Percentiles rank a stretch among this genome's conserved stretches.
Evolutionary conservation across 2,113 vertebrate species (phyloP).

Genomic region (Aptenodytes patagonicus): DNA sequence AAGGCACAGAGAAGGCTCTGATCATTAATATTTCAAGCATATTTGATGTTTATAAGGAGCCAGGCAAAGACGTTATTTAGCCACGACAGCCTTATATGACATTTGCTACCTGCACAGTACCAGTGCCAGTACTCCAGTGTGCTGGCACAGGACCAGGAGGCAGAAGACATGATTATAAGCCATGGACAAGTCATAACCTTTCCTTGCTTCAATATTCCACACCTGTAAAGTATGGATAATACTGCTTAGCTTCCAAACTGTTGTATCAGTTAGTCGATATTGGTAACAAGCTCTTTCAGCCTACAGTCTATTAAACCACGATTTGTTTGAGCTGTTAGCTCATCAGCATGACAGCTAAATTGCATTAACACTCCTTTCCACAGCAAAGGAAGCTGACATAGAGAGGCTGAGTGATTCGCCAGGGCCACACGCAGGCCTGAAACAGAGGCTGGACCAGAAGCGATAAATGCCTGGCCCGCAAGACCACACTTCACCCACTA

Average conservation of each 20-base stretch:
- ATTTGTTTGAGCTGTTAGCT: neutral
- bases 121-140: neutral
- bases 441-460: neutral
- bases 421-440: neutral
- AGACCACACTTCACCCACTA: neutral
- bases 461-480: fast-evolving
- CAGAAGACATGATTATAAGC: neutral
- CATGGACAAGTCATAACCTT: neutral
- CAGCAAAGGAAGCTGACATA: neutral
- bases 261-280: neutral
- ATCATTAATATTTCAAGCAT: neutral
- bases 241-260: neutral
- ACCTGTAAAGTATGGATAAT: neutral
- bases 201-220: neutral
- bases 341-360: neutral
- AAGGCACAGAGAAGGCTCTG: neutral
- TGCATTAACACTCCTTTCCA: neutral
- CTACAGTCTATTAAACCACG: neutral
- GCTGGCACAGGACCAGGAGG: neutral
- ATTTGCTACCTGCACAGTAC: neutral
- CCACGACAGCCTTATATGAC: neutral
- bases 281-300: neutral
- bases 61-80: neutral
- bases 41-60: neutral
- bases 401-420: neutral